phyloP scores from a whole-genome alignment of 2,797 vertebrate species.

The Cuculus canorus region DNA sequence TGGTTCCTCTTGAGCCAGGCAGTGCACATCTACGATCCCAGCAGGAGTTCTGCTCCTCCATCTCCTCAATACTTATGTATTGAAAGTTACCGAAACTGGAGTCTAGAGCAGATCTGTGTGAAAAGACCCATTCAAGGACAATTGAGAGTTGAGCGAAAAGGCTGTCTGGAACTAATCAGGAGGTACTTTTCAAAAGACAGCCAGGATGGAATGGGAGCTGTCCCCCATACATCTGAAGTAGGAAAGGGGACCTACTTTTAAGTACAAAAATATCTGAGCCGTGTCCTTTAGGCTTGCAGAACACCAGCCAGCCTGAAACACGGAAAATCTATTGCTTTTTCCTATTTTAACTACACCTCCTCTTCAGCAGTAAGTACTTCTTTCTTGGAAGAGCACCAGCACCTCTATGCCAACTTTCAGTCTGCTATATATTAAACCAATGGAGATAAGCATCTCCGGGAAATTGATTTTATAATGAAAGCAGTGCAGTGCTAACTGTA shows the following conservation, averaged over 20 bases:
- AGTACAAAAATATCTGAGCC: neutral
- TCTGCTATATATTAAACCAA: constrained; percentile 22
- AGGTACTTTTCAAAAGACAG: neutral
- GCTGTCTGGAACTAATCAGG: neutral
- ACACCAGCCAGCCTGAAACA: neutral
- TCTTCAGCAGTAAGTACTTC: constrained; percentile 20
- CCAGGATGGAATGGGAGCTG: neutral
- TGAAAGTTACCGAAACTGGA: neutral
- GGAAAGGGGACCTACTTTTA: neutral
- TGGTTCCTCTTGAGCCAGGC: neutral
- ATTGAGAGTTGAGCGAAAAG: neutral
- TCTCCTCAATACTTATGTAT: neutral
- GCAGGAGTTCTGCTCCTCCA: neutral
- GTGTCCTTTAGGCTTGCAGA: neutral
- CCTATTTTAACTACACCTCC: constrained; percentile 9
- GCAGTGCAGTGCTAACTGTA: neutral
- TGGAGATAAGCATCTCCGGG: constrained; percentile 49
- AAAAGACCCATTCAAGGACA: neutral
- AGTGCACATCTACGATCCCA: neutral
- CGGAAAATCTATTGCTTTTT: neutral
- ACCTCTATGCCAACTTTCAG: neutral
- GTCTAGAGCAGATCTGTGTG: neutral
- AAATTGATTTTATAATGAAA: constrained; percentile 65
- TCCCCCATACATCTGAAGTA: neutral
- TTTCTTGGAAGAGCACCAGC: constrained; percentile 36